Percentiles rank a stretch among this genome's conserved stretches.
Evolutionary conservation across 2,113 vertebrate species (phyloP).

Genomic region (Sylvietta virens): DNA sequence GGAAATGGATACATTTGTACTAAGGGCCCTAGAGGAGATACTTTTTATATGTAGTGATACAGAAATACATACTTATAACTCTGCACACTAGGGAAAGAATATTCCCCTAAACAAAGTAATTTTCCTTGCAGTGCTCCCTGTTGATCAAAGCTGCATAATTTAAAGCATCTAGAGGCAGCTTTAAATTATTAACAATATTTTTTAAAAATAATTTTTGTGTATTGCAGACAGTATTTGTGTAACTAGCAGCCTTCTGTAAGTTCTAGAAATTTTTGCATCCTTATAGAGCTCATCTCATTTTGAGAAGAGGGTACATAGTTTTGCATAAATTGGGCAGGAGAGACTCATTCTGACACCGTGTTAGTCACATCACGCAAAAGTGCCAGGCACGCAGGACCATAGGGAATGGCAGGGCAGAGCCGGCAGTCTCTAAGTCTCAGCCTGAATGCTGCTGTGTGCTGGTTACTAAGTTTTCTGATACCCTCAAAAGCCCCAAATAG

Average conservation of each 20-base stretch:
- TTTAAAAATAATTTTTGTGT: background rate
- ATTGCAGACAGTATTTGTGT: background rate
- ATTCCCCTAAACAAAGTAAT: slow-evolving; percentile 17
- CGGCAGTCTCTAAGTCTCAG: background rate
- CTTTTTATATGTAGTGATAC: background rate
- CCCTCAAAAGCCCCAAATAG: slow-evolving; percentile 12
- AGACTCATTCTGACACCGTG: background rate
- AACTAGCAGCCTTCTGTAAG: background rate
- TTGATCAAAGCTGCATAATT: slow-evolving; percentile 76
- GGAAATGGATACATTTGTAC: slow-evolving; percentile 10
- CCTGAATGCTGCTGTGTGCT: background rate
- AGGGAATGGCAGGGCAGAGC: background rate
- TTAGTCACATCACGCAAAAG: background rate
- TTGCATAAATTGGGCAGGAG: background rate
- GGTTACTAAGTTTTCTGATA: background rate
- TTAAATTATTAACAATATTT: slow-evolving; percentile 55
- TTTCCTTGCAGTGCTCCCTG: slow-evolving; percentile 7
- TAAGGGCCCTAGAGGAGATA: slow-evolving; percentile 30
- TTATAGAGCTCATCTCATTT: background rate
- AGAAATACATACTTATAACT: slow-evolving; percentile 19
- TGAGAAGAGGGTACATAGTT: background rate
- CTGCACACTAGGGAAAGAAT: slow-evolving; percentile 13
- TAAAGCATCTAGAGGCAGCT: slow-evolving; percentile 59
- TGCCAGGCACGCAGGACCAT: background rate
- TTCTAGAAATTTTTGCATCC: background rate